Evolutionary conservation across 2,888 invertebrate species (phyloP).

Genomic region (Macrosoma leucophasiata): DNA sequence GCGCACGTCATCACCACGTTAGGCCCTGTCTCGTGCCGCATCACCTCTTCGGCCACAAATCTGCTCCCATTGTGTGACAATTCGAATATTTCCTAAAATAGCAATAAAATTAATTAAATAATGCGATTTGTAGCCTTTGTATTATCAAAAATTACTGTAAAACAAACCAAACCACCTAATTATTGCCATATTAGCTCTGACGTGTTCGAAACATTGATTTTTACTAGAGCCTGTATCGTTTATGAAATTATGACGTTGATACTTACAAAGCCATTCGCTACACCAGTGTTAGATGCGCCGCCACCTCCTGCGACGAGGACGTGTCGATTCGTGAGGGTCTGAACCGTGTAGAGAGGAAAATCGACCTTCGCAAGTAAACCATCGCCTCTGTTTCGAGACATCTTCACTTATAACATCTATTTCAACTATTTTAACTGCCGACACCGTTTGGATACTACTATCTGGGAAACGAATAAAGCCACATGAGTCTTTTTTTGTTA

Average conservation of each 20-base stretch:
- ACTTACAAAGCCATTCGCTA: constrained; percentile 97
- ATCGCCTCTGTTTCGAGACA: constrained; percentile 75
- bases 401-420: constrained; percentile 52
- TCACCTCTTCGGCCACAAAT: constrained; percentile 91
- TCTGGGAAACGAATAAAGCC: constrained; percentile 34
- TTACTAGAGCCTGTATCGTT: constrained; percentile 18
- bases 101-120: too few relatives aligned
- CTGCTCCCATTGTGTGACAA: constrained; percentile 88
- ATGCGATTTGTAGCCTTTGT: too few relatives aligned
- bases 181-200: too few relatives aligned
- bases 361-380: constrained; percentile 90
- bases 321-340: constrained; percentile 93
- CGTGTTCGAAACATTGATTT: constrained; percentile 34
- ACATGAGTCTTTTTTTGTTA: constrained; percentile 47
- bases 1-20: constrained; percentile 95
- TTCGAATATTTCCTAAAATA: constrained; percentile 96
- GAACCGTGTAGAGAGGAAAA: constrained; percentile 94
- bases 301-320: constrained; percentile 98
- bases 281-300: constrained; percentile 97
- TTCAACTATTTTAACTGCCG: constrained; percentile 32
- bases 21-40: constrained; percentile 91
- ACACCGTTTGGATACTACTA: constrained; percentile 36
- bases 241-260: constrained; percentile 12
- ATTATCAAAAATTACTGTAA: background rate
- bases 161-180: background rate